These are phyloP conservation scores for Peromyscus nudipes DNA, from an alignment of 2,797 vertebrate species.

Conservation along the genomic window DNA sequence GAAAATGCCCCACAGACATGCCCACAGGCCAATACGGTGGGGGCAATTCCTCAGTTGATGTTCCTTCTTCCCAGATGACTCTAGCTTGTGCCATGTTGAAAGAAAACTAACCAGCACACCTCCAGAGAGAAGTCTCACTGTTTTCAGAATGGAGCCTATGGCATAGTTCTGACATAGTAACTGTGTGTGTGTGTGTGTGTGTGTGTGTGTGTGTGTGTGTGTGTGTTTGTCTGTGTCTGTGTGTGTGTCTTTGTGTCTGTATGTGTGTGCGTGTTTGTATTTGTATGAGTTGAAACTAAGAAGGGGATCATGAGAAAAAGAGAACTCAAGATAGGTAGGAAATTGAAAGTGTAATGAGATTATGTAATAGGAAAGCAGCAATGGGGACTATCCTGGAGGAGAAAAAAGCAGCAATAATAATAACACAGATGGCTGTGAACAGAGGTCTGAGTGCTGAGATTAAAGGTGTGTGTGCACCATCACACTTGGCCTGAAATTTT, in stretches of 20 bases:
- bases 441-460: background rate
- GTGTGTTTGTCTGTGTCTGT: background rate
- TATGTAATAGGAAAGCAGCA: background rate
- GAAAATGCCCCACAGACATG: background rate
- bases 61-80: background rate
- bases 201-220: background rate
- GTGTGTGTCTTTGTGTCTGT: background rate
- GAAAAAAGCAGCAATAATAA: background rate
- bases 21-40: background rate
- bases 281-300: background rate
- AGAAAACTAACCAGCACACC: background rate
- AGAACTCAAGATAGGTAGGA: background rate
- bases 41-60: background rate
- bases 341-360: background rate
- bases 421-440: background rate
- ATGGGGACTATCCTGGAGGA: background rate
- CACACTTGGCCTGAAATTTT: background rate
- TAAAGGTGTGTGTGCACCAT: background rate
- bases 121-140: background rate
- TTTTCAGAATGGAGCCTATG: background rate
- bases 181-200: background rate
- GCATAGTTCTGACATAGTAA: background rate
- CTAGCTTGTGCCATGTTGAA: background rate
- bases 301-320: background rate
- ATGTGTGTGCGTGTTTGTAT: background rate